phyloP scores from a whole-genome alignment of 2,888 invertebrate species.

The Exephanes ischioxanthus region DNA sequence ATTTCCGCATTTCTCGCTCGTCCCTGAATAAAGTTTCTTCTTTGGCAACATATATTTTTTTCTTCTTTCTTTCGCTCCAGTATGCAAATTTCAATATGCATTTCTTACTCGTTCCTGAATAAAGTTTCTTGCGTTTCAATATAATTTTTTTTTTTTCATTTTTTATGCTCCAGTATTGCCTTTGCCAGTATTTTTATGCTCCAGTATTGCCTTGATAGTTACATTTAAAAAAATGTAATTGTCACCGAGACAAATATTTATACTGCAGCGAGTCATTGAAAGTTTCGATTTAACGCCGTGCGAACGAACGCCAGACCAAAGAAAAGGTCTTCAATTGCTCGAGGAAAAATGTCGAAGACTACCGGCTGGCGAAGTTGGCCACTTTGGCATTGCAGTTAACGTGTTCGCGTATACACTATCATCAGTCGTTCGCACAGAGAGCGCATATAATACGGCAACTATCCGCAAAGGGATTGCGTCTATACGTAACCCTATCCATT shows the following conservation, averaged over 20 bases:
- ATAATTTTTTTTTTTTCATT: neutral
- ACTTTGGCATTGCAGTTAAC: conserved; percentile 37
- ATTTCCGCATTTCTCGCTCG: neutral
- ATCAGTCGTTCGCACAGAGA: conserved; percentile 10
- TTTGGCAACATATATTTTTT: neutral
- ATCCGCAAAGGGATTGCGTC: conserved; percentile 17
- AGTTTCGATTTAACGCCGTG: neutral
- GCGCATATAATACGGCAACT: conserved; percentile 14
- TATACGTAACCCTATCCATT: conserved; percentile 34
- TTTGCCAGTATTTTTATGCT: neutral
- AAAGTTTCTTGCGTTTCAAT: neutral
- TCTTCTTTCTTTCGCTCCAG: neutral
- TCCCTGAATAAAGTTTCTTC: neutral
- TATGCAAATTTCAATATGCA: too few species aligned
- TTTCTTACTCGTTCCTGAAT: neutral
- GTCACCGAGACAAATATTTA: neutral
- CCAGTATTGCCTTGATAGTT: neutral
- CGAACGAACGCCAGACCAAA: neutral
- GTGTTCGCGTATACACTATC: conserved; percentile 39
- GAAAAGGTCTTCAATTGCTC: conserved; percentile 7
- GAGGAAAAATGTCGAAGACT: conserved; percentile 35
- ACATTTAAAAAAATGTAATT: neutral
- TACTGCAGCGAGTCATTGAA: neutral
- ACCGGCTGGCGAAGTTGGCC: conserved; percentile 19
- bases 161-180: neutral